Evolutionary conservation across 2,888 invertebrate species (phyloP), one percentile per base, ranked within the genome.

Genomic region (Spilarctia lutea): DNA sequence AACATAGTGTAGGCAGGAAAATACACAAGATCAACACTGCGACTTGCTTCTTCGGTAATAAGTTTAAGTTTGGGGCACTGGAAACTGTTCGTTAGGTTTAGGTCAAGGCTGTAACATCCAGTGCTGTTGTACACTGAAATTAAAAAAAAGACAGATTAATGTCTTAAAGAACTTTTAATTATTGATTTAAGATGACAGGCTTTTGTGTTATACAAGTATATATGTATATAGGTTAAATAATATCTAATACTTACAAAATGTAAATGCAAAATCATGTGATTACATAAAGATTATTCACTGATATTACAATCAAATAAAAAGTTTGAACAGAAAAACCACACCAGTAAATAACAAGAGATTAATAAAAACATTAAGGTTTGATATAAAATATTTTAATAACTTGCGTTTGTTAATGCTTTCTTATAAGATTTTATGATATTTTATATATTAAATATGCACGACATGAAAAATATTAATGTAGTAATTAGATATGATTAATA

Each of bases 41-140:
- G 89, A 90, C 89, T 90, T 89, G 89, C 88, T 88, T 90, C 90
- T 91, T 87, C 88, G 83, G 85, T 86, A 79, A 86, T 88, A 88
- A 83, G 83, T 87, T 85, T 87, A 87, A 83, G 81, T 84, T 84
- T 80, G 84, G 88, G 63, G 91, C 94, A 94, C 95, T 94, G 94
- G 91, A 89, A 83, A 82, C 79, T 81, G 80, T 81, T 78, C 84
- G 81, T 89, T 86, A 85, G 81, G 86, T 88, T 84, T 82, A 89
- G 88, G 91, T 92, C 89, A 87, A 91, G 90, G 91, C 90, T 88
- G 90, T 84, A 85, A 83, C 80, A 85, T 90, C 93, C 95, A 95
- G 94, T 94, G 94, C 92, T 85, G 90, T 85, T 87, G 89, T 91
- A 90, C 89, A 91, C 95, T 95, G 94, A 89, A 95, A 95, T 90